These are phyloP conservation scores for Argyrosomus japonicus DNA, from an alignment of 2,113 vertebrate species.

Conservation along the genomic window DNA sequence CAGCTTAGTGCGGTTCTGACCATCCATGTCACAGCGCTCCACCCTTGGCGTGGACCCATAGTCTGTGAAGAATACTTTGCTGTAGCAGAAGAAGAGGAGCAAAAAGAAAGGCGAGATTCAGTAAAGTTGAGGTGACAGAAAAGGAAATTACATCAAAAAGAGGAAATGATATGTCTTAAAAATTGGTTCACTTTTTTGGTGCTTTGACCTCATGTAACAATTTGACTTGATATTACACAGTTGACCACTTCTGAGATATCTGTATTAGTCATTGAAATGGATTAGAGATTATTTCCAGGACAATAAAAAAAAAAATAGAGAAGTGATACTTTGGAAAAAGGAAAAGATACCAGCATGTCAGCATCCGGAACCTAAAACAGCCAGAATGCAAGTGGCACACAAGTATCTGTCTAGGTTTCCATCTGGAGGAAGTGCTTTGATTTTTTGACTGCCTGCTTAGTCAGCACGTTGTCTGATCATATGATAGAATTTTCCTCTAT, in stretches of 20 bases:
- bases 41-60: constrained; percentile 97
- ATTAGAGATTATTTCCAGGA: neutral
- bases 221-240: neutral
- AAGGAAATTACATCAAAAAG: neutral
- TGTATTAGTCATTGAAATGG: neutral
- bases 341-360: constrained; percentile 45
- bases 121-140: neutral
- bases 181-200: neutral
- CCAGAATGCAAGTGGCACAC: constrained; percentile 9
- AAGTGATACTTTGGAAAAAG: constrained; percentile 63
- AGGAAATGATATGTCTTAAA: neutral
- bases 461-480: constrained; percentile 67
- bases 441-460: constrained; percentile 40
- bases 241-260: neutral
- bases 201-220: neutral
- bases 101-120: neutral
- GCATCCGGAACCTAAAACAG: constrained; percentile 47
- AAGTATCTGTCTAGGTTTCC: constrained; percentile 31
- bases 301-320: constrained; percentile 32
- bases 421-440: constrained; percentile 58
- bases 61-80: constrained; percentile 98
- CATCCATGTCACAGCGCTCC: constrained; percentile 97
- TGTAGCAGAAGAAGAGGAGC: constrained; percentile 59
- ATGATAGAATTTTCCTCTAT: constrained; percentile 48
- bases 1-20: constrained; percentile 97